Evolutionary conservation across 2,113 vertebrate genomes (phyloP).

Genomic region (Scytalopus superciliaris): DNA sequence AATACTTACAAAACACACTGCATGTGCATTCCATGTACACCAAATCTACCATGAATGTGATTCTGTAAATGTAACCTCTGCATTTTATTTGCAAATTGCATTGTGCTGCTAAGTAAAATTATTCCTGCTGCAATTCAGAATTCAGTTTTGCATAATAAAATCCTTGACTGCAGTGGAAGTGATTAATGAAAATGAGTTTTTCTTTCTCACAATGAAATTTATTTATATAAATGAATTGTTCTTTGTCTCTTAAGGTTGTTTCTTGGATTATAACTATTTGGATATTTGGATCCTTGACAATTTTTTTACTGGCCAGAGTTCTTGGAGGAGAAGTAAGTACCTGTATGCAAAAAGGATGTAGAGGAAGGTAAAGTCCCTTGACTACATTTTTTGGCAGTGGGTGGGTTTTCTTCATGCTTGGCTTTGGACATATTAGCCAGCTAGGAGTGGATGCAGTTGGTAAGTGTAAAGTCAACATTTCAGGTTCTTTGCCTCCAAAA

Average conservation of each 20-base stretch:
- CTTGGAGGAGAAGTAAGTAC: constrained; percentile 95
- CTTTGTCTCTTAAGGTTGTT: constrained; percentile 84
- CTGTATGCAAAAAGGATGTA: neutral
- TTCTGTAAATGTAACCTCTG: neutral
- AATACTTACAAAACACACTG: neutral
- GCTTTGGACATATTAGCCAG: neutral
- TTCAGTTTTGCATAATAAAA: neutral
- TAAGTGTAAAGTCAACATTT: neutral
- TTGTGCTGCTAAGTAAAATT: neutral
- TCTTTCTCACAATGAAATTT: neutral
- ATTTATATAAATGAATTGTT: neutral
- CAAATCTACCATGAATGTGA: neutral
- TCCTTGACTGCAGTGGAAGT: neutral
- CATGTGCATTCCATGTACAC: neutral
- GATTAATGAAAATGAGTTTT: neutral
- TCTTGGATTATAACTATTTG: constrained; percentile 99
- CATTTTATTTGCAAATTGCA: neutral
- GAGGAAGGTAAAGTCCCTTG: neutral
- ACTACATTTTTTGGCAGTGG: neutral
- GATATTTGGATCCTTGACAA: constrained; percentile 97
- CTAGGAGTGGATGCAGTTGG: neutral
- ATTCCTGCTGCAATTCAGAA: neutral
- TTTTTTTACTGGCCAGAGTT: constrained; percentile 96
- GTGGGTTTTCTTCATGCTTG: neutral
- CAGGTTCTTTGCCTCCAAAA: neutral